phyloP scores from a whole-genome alignment of 2,888 invertebrate genomes.

The Metacarcinus magister region DNA sequence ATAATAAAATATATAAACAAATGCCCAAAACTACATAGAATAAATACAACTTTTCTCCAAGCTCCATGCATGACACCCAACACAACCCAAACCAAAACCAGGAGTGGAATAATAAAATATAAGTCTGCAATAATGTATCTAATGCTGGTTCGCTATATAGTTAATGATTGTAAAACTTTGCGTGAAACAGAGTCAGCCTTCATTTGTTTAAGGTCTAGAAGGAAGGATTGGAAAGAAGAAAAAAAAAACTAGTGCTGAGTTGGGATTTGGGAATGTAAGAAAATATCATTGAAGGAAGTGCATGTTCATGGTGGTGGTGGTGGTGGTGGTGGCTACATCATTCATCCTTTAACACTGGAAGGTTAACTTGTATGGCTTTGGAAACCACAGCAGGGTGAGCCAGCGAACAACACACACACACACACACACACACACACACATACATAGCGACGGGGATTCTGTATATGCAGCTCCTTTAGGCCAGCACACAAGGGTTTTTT shows the following conservation, averaged over 20 bases:
- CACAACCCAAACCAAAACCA: no score
- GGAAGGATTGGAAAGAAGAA: background rate
- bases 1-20: background rate
- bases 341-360: background rate
- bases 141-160: no score
- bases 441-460: background rate
- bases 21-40: no score
- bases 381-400: slow-evolving; percentile 27
- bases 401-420: background rate
- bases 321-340: background rate
- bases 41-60: no score
- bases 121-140: no score
- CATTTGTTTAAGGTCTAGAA: background rate
- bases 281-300: background rate
- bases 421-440: background rate
- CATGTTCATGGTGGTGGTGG: background rate
- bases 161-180: no score
- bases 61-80: no score
- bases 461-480: background rate
- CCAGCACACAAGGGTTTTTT: background rate
- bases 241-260: background rate
- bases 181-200: background rate
- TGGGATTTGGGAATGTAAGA: background rate
- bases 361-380: slow-evolving; percentile 34
- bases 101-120: no score